Base-by-base conservation (phyloP, 1,140 invertebrate species). In the Hetaerina americana region DNA sequence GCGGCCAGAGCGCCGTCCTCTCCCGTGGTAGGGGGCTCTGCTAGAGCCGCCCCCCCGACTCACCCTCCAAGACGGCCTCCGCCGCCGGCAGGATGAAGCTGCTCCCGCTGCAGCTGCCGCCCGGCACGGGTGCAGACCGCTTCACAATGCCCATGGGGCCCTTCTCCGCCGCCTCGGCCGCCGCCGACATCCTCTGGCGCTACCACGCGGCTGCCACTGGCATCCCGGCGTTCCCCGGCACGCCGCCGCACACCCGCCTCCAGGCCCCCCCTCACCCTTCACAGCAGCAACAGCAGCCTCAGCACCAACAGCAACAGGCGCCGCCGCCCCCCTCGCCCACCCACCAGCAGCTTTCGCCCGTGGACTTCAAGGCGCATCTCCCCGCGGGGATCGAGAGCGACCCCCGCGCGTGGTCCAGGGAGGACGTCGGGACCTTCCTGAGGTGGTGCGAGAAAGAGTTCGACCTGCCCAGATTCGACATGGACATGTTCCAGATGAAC, bases 401-500 rank as follows among this genome's bases (percentile, higher is more conserved):
- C 84, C 95, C 95, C 12, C 85, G 94, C 76, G 80, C 91, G 18
- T 98, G 95, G 95, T 90, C 88, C 27, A 87, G 94, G 75, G 93
- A 97, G 75, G 94, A 97, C 79, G 95, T 97, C 0, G 83, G 86
- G 12, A 85, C 89, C 25, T 97, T 97, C 82, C 82, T 98, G 27
- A 88, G 91, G 76, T 97, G 95, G 90, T 94, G 94, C 73, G 92
- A 95, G 79, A 85, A 92, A 66, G 95, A 97, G 81, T 97, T 95
- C 79, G 94, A 96, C 78, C 82, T 98, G 70, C 93, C 94, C 22
- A 87, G 90, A 72, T 91, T 97, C 77, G 92, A 96, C 78, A 90
- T 94, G 86, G 94, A 96, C 77, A 89, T 94, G 82, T 97, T 98
- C 81, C 94, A 96, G 84, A 96, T 98, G 94, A 98, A 98, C 81